Evolutionary conservation across 2,888 invertebrate species (phyloP).

Genomic region (Diplolepis rosae): DNA sequence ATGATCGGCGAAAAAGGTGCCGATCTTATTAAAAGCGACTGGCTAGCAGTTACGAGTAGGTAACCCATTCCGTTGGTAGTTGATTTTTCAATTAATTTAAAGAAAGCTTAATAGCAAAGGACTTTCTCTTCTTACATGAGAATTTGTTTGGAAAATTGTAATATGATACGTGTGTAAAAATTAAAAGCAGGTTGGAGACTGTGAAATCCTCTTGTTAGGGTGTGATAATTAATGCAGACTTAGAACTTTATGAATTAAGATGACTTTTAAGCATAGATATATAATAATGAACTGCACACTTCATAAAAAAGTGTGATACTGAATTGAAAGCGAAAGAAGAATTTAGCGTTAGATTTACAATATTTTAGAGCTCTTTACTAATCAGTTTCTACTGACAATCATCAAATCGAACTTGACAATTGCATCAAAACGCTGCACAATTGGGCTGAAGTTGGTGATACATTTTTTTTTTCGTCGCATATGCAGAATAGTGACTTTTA

Average conservation of each 20-base stretch:
- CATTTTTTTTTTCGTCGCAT: too few species aligned
- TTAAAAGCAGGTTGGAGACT: neutral
- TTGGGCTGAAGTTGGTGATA: too few species aligned
- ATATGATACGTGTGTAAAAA: neutral
- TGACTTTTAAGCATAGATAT: too few species aligned
- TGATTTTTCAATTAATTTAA: neutral
- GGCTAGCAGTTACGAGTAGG: conserved; percentile 74
- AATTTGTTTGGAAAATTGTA: neutral
- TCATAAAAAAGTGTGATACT: too few species aligned
- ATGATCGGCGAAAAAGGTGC: conserved; percentile 94
- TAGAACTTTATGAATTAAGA: neutral
- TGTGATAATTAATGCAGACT: neutral
- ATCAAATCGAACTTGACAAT: too few species aligned
- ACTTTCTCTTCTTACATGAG: neutral
- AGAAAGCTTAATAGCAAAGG: neutral
- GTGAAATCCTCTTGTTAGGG: neutral
- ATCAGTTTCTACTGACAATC: too few species aligned
- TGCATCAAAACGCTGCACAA: too few species aligned
- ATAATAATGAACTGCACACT: too few species aligned
- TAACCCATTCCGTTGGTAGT: conserved; percentile 34
- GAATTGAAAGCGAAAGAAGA: too few species aligned
- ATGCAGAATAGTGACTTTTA: too few species aligned
- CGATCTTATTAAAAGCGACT: conserved; percentile 89
- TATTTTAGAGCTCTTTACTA: too few species aligned
- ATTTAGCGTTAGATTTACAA: too few species aligned